phyloP scores from a whole-genome alignment of 2,888 invertebrate genomes.

The Drosophila putrida region DNA sequence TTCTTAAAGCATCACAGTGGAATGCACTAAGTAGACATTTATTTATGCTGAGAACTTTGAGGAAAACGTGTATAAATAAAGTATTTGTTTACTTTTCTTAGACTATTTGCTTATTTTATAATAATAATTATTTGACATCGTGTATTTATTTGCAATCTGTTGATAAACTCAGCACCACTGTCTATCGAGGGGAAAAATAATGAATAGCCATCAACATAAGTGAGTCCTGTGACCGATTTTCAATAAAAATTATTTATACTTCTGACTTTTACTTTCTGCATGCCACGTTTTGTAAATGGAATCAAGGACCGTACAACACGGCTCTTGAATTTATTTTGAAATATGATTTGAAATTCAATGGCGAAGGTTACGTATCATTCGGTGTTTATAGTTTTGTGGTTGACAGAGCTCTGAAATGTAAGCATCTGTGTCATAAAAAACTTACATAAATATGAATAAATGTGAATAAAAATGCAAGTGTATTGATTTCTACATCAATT shows the following conservation, averaged over 20 bases:
- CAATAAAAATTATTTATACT: slow-evolving; percentile 13
- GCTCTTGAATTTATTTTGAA: slow-evolving; percentile 49
- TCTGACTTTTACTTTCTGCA: slow-evolving; percentile 32
- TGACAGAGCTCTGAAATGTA: slow-evolving; percentile 2
- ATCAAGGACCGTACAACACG: slow-evolving; percentile 5
- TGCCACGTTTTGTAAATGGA: slow-evolving; percentile 4
- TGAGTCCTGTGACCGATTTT: slow-evolving; percentile 23
- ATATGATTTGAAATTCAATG: slow-evolving; percentile 64
- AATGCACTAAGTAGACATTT: not conserved
- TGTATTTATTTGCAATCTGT: not conserved
- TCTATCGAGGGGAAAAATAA: slow-evolving; percentile 5
- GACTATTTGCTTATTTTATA: not conserved
- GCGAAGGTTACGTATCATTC: slow-evolving; percentile 17
- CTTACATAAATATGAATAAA: slow-evolving; percentile 7
- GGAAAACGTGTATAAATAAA: not conserved
- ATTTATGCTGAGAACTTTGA: not conserved
- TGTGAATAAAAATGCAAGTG: slow-evolving; percentile 1
- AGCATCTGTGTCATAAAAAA: slow-evolving; percentile 1
- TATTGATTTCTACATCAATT: slow-evolving; percentile 15
- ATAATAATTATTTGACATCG: no score
- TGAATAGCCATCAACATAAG: slow-evolving; percentile 14
- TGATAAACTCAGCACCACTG: not conserved
- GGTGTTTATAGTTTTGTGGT: slow-evolving; percentile 13
- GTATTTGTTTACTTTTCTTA: not conserved
- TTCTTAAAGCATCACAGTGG: slow-evolving; percentile 12